Base-by-base conservation (phyloP, 2,888 invertebrate species). In the Dryococelus australis region DNA sequence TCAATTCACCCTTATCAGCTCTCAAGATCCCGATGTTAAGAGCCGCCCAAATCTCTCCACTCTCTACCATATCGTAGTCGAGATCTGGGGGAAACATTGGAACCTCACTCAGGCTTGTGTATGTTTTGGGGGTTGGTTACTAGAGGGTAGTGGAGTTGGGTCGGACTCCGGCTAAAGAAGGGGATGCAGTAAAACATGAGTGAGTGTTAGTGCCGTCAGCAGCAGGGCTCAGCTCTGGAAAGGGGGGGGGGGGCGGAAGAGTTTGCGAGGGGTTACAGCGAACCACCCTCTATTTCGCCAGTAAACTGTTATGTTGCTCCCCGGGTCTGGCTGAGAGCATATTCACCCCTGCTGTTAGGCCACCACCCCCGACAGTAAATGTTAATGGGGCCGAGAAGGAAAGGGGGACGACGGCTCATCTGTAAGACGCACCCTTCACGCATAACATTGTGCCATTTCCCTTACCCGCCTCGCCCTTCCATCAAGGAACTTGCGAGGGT, bases 191-290 rank as follows among this genome's bases (percentile, higher is more conserved):
- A 65, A 65, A 65, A 65, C 65, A 65, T 65, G 65, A 65, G 65
- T 65, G 65, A 65, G 65, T 65, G 65, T 65, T 65, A 65, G 65
- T 65, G 65, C 65, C 65, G 65, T 65, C 65, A 65, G 65, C 65
- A 20, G 65, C 65, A n/a, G 24, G 65, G 65, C 65, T 9, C 13
- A n/a, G 65, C n/a, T n/a, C 8, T 8, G 65, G 20, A 6, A 6
- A 9, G 51, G 51, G 8, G 51, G 51, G 51, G 8, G 51, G n/a
- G n/a, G n/a, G n/a, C n/a, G n/a, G 65, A 12, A 13, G 47, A 47
- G 47, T 65, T 65, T 12, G 51, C 51, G n/a, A 65, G 65, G 65
- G 65, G 65, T 35, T 35, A 35, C 13, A n/a, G 65, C 65, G 65
- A n/a, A 65, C 65, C 6, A 65, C 65, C 65, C 65, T 65, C 65